Percentiles rank a stretch among this genome's conserved stretches.
These are phyloP conservation scores for Eutolmus rufibarbis DNA, from an alignment of 2,888 invertebrate species.

Conservation along the genomic window DNA sequence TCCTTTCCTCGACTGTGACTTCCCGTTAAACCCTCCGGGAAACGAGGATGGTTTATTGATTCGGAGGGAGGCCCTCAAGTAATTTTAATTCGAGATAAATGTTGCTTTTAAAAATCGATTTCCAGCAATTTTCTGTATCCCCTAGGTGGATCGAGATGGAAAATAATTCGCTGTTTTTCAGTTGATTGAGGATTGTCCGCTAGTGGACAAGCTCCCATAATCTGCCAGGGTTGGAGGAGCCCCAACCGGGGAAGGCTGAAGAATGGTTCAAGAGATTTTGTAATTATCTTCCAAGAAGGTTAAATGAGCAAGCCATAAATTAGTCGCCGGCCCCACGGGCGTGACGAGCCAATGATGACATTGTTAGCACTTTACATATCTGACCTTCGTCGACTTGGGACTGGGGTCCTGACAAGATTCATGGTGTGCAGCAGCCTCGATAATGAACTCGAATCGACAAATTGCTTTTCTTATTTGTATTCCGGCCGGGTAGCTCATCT, in stretches of 20 bases:
- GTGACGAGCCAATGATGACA: background rate
- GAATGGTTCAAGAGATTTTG: background rate
- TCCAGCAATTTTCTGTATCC: background rate
- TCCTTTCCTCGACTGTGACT: background rate
- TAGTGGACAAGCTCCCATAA: background rate
- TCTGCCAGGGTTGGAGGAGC: background rate
- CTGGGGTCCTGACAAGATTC: background rate
- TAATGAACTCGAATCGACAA: conserved; percentile 14
- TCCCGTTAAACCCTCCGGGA: background rate
- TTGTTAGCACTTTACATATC: conserved; percentile 3
- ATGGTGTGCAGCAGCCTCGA: background rate
- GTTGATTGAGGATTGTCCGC: background rate
- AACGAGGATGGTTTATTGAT: background rate
- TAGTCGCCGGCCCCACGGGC: background rate
- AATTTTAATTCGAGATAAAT: background rate
- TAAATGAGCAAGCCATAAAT: background rate
- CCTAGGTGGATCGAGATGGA: background rate
- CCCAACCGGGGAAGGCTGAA: background rate
- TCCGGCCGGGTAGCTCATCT: conserved; percentile 14
- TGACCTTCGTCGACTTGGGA: background rate
- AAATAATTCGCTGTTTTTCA: background rate
- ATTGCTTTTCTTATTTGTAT: conserved; percentile 28
- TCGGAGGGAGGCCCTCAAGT: background rate
- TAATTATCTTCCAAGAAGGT: background rate
- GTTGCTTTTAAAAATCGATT: background rate